These are phyloP conservation scores for Dione vanillae DNA, from an alignment of 2,888 invertebrate genomes.

Conservation along the genomic window DNA sequence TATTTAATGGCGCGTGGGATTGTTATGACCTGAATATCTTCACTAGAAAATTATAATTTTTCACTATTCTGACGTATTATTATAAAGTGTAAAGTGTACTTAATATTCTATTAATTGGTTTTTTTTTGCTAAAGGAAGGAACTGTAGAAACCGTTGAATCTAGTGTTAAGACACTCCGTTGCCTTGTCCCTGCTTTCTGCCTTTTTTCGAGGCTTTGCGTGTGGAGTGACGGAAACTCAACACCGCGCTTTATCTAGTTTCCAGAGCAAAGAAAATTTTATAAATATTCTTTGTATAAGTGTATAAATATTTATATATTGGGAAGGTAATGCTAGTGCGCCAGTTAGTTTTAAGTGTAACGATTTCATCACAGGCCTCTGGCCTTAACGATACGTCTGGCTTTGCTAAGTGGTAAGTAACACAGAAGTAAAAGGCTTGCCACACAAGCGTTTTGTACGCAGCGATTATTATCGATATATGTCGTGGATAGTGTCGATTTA, in stretches of 20 bases:
- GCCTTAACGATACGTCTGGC: constrained; percentile 4
- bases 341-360: constrained; percentile 1
- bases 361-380: constrained; percentile 16
- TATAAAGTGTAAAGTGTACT: background rate
- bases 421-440: constrained; percentile 7
- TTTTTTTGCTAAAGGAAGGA: too few relatives aligned
- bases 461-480: constrained; percentile 1
- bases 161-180: too few relatives aligned
- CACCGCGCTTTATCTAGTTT: too few relatives aligned
- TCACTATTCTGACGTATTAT: background rate
- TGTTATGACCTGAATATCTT: constrained; percentile 16
- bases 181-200: too few relatives aligned
- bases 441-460: background rate
- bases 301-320: too few relatives aligned
- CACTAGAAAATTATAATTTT: constrained; percentile 6
- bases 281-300: too few relatives aligned
- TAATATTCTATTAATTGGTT: too few relatives aligned
- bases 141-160: too few relatives aligned
- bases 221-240: too few relatives aligned
- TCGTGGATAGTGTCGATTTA: too few relatives aligned
- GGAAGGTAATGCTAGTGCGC: background rate
- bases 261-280: too few relatives aligned
- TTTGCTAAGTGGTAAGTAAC: constrained; percentile 17
- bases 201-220: too few relatives aligned
- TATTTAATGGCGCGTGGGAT: constrained; percentile 3